These are phyloP conservation scores for Ptychochromis oligacanthus DNA, from an alignment of 2,113 vertebrate genomes.

Conservation along the genomic window DNA sequence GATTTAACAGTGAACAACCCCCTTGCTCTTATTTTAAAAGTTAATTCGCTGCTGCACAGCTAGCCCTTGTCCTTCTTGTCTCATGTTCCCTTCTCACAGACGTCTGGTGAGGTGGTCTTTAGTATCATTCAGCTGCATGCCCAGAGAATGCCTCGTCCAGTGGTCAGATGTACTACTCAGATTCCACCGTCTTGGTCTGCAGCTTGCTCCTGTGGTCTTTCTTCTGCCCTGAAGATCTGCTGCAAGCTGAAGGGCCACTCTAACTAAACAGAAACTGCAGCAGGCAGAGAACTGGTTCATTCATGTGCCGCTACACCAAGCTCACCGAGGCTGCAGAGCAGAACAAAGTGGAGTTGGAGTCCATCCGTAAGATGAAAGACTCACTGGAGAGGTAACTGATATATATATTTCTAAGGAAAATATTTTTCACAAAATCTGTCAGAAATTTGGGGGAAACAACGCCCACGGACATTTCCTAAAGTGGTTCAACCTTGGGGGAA, in stretches of 20 bases:
- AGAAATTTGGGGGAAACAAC: not conserved
- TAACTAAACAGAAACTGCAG: not conserved
- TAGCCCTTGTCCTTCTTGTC: too few species aligned
- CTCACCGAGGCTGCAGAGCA: too few species aligned
- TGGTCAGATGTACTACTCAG: too few species aligned
- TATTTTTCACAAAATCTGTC: not conserved
- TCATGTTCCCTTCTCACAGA: too few species aligned
- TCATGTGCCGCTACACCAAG: not conserved
- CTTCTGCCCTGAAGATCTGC: not conserved
- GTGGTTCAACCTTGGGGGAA: too few species aligned
- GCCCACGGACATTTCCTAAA: too few species aligned
- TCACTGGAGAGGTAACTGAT: not conserved
- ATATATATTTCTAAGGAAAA: not conserved
- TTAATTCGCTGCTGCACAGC: not conserved
- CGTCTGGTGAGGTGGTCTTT: too few species aligned
- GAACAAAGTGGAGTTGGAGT: not conserved
- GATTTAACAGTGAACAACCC: not conserved
- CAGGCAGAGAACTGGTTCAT: not conserved
- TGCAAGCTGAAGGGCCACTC: not conserved
- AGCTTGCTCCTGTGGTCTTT: not conserved
- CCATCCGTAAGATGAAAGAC: not conserved
- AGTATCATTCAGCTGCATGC: not conserved
- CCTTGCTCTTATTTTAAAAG: not conserved
- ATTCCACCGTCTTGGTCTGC: not conserved
- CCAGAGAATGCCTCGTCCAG: not conserved